Conservation (phyloP, 2,797 vertebrate species). For the Notamacropus eugenii region DNA sequence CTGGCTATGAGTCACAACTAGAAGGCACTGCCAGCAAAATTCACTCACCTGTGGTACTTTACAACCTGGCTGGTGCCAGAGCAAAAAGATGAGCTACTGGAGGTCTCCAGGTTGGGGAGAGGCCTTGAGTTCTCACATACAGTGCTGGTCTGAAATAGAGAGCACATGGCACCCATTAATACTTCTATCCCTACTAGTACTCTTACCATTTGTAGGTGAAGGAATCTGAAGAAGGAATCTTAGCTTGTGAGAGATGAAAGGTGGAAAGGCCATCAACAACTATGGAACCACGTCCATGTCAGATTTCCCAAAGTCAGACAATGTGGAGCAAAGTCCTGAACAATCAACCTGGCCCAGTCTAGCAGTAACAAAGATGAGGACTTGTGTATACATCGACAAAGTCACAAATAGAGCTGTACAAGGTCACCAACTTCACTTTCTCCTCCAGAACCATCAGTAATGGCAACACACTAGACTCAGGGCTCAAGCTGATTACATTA, state of each 20-base stretch:
- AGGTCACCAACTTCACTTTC: too few species aligned
- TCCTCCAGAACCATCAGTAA: neutral
- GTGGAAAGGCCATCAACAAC: neutral
- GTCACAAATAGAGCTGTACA: neutral
- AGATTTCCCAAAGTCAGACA: neutral
- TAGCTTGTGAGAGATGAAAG: neutral
- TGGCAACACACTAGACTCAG: neutral
- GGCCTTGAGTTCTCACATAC: too few species aligned
- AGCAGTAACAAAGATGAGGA: neutral
- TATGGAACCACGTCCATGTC: neutral
- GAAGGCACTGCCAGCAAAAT: neutral
- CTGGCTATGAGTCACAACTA: too few species aligned
- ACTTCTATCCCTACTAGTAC: neutral
- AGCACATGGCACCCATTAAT: neutral
- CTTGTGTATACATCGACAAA: neutral
- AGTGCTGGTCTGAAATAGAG: neutral
- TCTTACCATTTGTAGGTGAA: neutral
- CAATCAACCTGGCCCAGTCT: neutral
- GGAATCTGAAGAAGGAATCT: neutral
- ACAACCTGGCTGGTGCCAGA: neutral
- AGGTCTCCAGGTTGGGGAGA: too few species aligned
- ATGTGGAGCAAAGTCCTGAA: neutral
- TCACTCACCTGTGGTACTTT: neutral
- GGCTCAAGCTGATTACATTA: neutral
- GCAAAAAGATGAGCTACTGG: neutral